Base-by-base conservation (phyloP, 2,797 vertebrate species). In the Syngnathus rostellatus region DNA sequence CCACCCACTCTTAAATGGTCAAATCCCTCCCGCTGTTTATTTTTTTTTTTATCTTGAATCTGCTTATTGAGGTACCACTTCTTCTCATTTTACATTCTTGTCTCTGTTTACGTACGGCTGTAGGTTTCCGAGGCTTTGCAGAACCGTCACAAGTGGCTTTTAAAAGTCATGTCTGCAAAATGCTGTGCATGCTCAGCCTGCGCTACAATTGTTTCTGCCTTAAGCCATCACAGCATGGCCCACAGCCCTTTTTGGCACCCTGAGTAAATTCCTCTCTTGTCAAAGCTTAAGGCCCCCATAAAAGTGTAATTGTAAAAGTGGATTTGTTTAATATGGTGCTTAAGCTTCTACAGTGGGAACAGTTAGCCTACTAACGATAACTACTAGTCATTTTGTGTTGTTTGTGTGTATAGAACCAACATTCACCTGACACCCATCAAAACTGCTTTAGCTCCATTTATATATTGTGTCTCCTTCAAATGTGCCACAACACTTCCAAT, bases 21-120 rank as follows among this genome's bases (percentile, higher is more conserved):
- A 31, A 31, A 8, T 19, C 46, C 23, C 61, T 6, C 1, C 46
- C 31, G 31, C 3, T 31, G 31, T 43, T 43, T 41, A 11, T 41
- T 41, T 9, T 19, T 37, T 25, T 50, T 50, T 68, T 63, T 67
- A 58, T 72, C 77, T 51, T 68, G 68, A 71, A 68, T 84, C 85
- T 82, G 76, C 65, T 84, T 70, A 76, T 72, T 77, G 72, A 82
- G 75, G 75, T 72, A 68, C 67, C 7, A 17, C 25, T 72, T 79
- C 72, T 62, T 77, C 78, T 83, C 66, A 84, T 84, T 86, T 83
- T 75, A 68, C 75, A 86, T 88, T 86, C 83, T 69, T 40, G 74
- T 77, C 75, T 76, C 75, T 72, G 74, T 71, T 69, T 14, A 45
- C 31, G 3, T 31, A 31, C 67, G 71, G 81, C 84, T 74, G 72